Evolutionary conservation across 2,888 invertebrate species (phyloP).

Genomic region (Parapristionchus giblindavisi): DNA sequence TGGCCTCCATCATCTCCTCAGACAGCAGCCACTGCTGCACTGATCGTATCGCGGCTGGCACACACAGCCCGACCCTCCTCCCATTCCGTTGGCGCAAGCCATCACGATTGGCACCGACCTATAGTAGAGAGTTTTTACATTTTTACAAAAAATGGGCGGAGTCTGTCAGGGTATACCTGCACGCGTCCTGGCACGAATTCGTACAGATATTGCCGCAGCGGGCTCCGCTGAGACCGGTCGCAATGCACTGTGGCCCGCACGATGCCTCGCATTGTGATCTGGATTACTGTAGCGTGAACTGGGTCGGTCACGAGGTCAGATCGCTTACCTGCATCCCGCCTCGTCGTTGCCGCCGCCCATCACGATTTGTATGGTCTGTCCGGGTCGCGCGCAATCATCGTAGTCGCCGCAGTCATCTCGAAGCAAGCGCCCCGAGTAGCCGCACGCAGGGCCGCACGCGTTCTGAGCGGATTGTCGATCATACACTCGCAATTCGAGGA

Average conservation of each 20-base stretch:
- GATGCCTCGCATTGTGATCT: conserved; percentile 36
- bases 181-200: conserved; percentile 26
- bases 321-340: conserved; percentile 28
- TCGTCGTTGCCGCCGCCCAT: conserved; percentile 26
- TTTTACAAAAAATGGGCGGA: too few species aligned
- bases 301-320: not conserved
- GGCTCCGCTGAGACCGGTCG: conserved; percentile 13
- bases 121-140: too few species aligned
- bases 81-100: not conserved
- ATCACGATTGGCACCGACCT: conserved; percentile 14
- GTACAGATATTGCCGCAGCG: conserved; percentile 29
- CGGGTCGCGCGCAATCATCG: not conserved
- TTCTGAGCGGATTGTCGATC: not conserved
- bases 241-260: conserved; percentile 38
- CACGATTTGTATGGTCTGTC: conserved; percentile 20
- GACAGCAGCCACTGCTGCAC: conserved; percentile 32
- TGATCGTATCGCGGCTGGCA: conserved; percentile 26
- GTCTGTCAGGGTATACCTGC: too few species aligned
- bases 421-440: too few species aligned
- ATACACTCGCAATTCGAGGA: too few species aligned
- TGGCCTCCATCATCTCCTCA: conserved; percentile 16
- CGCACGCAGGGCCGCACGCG: not conserved
- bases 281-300: not conserved
- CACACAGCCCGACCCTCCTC: conserved; percentile 23
- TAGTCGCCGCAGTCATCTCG: not conserved